These are phyloP conservation scores for Tragulus kanchil DNA, from an alignment of 2,113 vertebrate genomes.

Conservation along the genomic window DNA sequence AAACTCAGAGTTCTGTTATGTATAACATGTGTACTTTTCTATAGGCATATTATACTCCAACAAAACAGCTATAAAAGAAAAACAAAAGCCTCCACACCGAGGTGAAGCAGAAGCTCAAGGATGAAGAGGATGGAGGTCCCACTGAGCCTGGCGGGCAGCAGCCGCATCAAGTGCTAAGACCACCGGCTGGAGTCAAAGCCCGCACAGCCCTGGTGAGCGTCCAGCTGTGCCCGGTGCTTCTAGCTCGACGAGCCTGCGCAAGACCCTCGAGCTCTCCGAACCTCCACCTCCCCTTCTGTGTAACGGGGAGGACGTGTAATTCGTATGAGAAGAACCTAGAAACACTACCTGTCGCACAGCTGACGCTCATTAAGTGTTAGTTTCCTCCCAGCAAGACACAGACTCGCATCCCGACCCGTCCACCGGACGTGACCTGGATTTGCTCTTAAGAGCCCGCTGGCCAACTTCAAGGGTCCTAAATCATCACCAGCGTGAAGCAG, in stretches of 20 bases:
- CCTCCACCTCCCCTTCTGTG: not conserved
- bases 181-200: not conserved
- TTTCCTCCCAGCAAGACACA: slow-evolving; percentile 78
- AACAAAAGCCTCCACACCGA: not conserved
- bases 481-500: slow-evolving; percentile 78
- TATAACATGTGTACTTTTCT: not conserved
- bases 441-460: slow-evolving; percentile 70
- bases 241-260: not conserved
- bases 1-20: not conserved
- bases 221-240: not conserved
- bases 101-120: not conserved
- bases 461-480: slow-evolving; percentile 75
- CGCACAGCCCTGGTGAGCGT: not conserved
- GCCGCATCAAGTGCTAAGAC: not conserved
- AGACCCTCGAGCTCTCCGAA: not conserved
- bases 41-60: not conserved
- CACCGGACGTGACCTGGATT: slow-evolving; percentile 62
- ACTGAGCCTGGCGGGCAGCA: not conserved
- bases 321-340: slow-evolving; percentile 17
- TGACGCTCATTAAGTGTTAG: slow-evolving; percentile 77
- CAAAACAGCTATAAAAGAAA: not conserved
- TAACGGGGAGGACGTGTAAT: not conserved
- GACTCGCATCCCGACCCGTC: slow-evolving; percentile 71
- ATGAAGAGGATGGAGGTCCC: accelerated
- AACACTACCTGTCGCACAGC: slow-evolving; percentile 79